Percentiles rank a stretch among this genome's conserved stretches.
Evolutionary conservation across 2,888 invertebrate genomes (phyloP).

Genomic region (Drosophila demipolita): DNA sequence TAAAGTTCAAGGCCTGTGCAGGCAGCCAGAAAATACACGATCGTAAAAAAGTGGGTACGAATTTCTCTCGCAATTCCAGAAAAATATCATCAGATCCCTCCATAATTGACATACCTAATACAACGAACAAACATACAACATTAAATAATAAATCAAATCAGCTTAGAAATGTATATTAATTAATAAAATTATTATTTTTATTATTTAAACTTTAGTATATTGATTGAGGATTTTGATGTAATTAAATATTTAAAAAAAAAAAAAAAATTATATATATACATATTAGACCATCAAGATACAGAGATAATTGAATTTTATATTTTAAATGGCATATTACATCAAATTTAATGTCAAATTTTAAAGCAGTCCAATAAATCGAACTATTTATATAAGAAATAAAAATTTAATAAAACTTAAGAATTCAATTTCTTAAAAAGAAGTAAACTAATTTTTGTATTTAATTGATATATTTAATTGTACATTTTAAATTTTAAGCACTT

Average conservation of each 20-base stretch:
- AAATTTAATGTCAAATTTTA: background rate
- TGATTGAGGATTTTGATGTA: background rate
- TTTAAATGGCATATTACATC: background rate
- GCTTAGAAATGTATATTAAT: background rate
- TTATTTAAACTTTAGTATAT: background rate
- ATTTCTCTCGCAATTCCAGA: slow-evolving; percentile 90
- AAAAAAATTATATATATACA: background rate
- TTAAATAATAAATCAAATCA: background rate
- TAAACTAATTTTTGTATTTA: background rate
- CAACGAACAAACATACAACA: background rate
- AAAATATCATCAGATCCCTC: slow-evolving; percentile 90
- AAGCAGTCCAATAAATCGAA: background rate
- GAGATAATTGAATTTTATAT: background rate
- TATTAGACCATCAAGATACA: background rate
- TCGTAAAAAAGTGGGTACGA: slow-evolving; percentile 89
- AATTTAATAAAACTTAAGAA: background rate
- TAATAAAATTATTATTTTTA: background rate
- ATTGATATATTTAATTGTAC: background rate
- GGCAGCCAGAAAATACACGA: slow-evolving; percentile 95
- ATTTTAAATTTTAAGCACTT: background rate
- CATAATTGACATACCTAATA: slow-evolving; percentile 90
- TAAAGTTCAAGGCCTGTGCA: slow-evolving; percentile 92
- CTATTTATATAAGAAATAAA: background rate
- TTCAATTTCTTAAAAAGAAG: background rate
- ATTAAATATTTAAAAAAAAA: background rate